Conservation (phyloP, 1,140 invertebrate species). For the Drosophila obscura region DNA sequence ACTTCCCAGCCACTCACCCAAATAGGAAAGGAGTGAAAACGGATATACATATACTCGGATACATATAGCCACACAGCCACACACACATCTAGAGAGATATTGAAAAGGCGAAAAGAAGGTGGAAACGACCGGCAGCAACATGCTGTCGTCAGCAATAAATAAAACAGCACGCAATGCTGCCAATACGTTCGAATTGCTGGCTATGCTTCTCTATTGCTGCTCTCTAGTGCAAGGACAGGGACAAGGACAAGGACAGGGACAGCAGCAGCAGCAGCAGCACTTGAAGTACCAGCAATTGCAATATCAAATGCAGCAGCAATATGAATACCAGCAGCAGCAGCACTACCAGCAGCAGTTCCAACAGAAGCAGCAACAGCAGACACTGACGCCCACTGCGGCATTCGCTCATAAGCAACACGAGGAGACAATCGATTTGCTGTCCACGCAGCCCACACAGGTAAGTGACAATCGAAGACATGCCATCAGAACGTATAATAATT, state of each 20-base stretch:
- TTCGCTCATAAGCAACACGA: conserved; percentile 41
- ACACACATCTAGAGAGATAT: conserved; percentile 14
- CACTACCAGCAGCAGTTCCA: conserved; percentile 71
- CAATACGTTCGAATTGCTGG: conserved; percentile 68
- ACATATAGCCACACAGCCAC: conserved; percentile 28
- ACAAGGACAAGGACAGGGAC: conserved; percentile 36
- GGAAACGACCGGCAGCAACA: conserved; percentile 45
- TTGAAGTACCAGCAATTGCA: conserved; percentile 74
- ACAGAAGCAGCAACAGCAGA: conserved; percentile 54
- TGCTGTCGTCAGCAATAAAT: conserved; percentile 64
- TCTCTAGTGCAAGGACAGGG: conserved; percentile 62
- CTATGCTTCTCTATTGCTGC: conserved; percentile 63
- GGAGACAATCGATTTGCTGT: conserved; percentile 55
- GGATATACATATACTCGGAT: background rate
- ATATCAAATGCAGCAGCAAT: conserved; percentile 77
- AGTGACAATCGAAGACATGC: conserved; percentile 42
- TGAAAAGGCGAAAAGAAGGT: background rate
- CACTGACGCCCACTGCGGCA: conserved; percentile 32
- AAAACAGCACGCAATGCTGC: conserved; percentile 59
- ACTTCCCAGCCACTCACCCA: conserved; percentile 42
- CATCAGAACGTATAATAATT: conserved; percentile 32
- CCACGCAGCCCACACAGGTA: conserved; percentile 71
- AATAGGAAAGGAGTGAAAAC: conserved; percentile 10
- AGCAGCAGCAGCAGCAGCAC: conserved; percentile 51
- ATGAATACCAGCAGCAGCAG: conserved; percentile 75